Conservation (phyloP, 2,888 invertebrate genomes). For the Norana najaformis region DNA sequence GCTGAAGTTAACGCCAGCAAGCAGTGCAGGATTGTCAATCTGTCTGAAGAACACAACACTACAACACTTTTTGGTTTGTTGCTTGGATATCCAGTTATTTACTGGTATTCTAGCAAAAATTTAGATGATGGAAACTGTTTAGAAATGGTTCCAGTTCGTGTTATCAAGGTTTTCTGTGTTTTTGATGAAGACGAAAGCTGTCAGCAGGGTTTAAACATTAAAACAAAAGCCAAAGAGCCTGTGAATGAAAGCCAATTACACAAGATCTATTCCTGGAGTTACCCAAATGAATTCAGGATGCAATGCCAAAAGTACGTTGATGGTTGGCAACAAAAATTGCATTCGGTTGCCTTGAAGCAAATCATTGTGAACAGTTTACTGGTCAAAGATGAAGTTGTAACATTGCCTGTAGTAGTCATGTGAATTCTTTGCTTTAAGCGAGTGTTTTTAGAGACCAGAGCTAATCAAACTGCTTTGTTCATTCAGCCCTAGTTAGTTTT, state of each 20-base stretch:
- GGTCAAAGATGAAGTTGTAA: slow-evolving; percentile 3
- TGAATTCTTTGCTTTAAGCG: too few relatives aligned
- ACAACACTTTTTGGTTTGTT: neutral
- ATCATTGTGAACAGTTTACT: neutral
- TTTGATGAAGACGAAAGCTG: neutral
- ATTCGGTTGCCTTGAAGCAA: neutral
- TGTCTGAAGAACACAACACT: neutral
- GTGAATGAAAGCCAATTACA: neutral
- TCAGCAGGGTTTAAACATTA: neutral
- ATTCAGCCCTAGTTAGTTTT: too few relatives aligned
- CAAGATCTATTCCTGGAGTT: neutral
- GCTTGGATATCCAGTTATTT: neutral
- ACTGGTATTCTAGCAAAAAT: slow-evolving; percentile 1
- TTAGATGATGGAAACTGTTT: neutral
- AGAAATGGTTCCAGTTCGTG: neutral
- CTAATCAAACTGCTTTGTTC: neutral
- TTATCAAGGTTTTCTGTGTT: neutral
- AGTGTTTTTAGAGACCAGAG: neutral
- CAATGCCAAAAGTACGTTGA: neutral
- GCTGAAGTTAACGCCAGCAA: neutral
- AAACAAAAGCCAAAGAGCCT: neutral
- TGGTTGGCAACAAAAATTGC: neutral
- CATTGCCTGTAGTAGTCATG: neutral
- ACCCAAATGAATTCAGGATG: slow-evolving; percentile 1
- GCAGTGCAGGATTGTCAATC: slow-evolving; percentile 13